A percentile compares a stretch with the other conserved stretches of the same genome.
Evolutionary conservation across 2,113 vertebrate genomes (phyloP).

Genomic region (Neomonachus schauinslandi): DNA sequence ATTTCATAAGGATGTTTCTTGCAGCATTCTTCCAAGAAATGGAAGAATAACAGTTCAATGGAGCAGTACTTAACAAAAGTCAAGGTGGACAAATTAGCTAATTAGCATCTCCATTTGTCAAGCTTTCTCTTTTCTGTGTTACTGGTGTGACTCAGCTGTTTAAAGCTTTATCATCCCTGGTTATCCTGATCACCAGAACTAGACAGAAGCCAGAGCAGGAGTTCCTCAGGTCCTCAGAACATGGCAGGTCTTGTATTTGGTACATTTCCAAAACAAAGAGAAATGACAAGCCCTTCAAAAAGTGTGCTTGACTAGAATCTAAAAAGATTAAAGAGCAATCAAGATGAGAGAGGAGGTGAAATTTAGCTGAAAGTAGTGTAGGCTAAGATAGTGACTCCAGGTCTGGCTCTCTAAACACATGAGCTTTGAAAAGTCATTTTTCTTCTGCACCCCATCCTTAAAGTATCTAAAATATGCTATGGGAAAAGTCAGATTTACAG

Average conservation of each 20-base stretch:
- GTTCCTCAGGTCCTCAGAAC: neutral
- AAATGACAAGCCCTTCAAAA: neutral
- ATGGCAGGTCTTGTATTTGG: neutral
- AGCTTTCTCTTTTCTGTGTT: neutral
- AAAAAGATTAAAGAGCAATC: neutral
- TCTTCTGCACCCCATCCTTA: neutral
- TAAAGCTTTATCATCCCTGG: neutral
- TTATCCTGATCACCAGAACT: neutral
- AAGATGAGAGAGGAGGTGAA: neutral
- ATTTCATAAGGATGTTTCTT: neutral
- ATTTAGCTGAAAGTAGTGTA: neutral
- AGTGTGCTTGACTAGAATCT: neutral
- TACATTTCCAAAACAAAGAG: neutral
- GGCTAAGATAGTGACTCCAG: neutral
- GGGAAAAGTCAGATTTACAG: neutral
- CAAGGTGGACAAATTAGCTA: neutral
- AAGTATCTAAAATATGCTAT: neutral
- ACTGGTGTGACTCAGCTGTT: neutral
- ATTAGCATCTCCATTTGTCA: neutral
- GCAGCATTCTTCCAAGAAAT: neutral
- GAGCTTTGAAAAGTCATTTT: constrained; percentile 35
- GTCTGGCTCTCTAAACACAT: neutral
- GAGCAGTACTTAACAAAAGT: neutral
- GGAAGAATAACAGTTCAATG: neutral
- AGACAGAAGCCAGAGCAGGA: neutral